Percentiles rank a stretch among this genome's conserved stretches.
Evolutionary conservation across 2,888 invertebrate genomes (phyloP).

Genomic region (Notodonta ziczac): DNA sequence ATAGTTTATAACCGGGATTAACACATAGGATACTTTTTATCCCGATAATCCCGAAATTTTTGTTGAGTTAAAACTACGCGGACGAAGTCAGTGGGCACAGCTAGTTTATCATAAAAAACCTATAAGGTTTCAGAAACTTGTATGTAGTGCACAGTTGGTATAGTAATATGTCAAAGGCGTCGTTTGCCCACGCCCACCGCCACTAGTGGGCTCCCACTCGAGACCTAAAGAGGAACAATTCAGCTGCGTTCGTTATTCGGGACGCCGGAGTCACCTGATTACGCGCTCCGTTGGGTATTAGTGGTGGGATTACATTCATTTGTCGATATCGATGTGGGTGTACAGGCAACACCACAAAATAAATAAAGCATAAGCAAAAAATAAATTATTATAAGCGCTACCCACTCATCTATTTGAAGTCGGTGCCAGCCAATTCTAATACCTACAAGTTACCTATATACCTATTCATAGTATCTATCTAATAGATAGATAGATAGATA

Average conservation of each 20-base stretch:
- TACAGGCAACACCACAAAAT: not conserved
- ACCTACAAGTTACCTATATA: too few species aligned
- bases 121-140: too few species aligned
- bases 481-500: too few species aligned
- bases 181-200: conserved; percentile 22
- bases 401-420: not conserved
- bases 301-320: conserved; percentile 26
- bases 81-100: too few species aligned
- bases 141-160: too few species aligned
- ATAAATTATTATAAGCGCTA: not conserved
- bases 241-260: conserved; percentile 66
- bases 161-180: conserved; percentile 22
- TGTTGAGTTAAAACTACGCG: too few species aligned
- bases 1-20: too few species aligned
- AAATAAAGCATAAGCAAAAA: not conserved
- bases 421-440: not conserved
- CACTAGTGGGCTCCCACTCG: conserved; percentile 31
- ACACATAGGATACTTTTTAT: too few species aligned
- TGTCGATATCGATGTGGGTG: conserved; percentile 16
- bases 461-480: too few species aligned
- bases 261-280: conserved; percentile 66
- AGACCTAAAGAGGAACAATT: conserved; percentile 54
- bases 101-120: too few species aligned
- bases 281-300: conserved; percentile 58
- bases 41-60: too few species aligned